Evolutionary conservation across 2,113 vertebrate genomes (phyloP).

Genomic region (Psilopsiagon aymara): DNA sequence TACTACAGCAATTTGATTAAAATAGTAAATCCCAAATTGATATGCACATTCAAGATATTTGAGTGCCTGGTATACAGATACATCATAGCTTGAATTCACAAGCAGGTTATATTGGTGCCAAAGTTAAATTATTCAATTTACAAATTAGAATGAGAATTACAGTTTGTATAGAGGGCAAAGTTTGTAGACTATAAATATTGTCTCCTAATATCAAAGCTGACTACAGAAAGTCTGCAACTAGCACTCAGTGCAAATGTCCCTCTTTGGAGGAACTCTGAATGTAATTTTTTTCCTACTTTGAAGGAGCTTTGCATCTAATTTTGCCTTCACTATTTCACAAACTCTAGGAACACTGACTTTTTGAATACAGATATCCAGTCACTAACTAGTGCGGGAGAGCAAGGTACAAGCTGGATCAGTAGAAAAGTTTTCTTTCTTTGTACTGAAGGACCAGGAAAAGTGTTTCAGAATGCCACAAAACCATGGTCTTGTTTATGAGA

Average conservation of each 20-base stretch:
- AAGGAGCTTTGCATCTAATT: neutral
- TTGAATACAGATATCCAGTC: neutral
- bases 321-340: neutral
- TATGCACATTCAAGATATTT: neutral
- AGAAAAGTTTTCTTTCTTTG: neutral
- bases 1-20: neutral
- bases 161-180: neutral
- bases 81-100: neutral
- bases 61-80: neutral
- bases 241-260: neutral
- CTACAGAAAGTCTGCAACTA: neutral
- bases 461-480: neutral
- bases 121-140: neutral
- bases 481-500: neutral
- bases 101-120: neutral
- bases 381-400: neutral
- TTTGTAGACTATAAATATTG: neutral
- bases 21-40: neutral
- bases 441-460: neutral
- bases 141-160: neutral
- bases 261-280: neutral
- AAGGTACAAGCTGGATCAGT: neutral
- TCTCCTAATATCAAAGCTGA: neutral
- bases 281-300: neutral
- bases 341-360: neutral